phyloP scores from a whole-genome alignment of 1,140 invertebrate genomes.

The Whitmania pigra region DNA sequence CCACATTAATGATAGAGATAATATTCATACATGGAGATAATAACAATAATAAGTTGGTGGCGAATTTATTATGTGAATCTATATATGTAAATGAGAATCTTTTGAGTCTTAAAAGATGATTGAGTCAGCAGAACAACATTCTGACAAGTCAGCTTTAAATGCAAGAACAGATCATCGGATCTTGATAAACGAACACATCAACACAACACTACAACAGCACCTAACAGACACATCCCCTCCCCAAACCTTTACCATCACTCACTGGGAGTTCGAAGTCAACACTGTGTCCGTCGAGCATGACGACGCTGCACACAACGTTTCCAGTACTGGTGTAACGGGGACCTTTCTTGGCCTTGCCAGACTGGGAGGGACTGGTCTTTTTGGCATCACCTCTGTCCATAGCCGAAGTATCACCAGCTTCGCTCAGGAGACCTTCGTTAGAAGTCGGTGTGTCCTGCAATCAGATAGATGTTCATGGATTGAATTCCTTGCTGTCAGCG shows the following conservation, averaged over 20 bases:
- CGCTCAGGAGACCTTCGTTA: neutral
- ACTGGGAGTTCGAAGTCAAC: conserved; percentile 5
- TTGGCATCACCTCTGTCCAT: no score
- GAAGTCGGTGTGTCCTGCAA: conserved; percentile 3
- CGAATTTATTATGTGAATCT: no score
- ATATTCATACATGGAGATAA: no score
- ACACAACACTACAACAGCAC: neutral
- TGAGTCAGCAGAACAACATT: neutral
- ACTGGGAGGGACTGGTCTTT: neutral
- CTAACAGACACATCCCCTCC: neutral
- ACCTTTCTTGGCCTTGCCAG: neutral
- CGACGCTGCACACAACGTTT: neutral
- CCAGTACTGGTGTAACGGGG: neutral
- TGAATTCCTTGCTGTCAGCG: no score
- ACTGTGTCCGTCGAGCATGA: conserved; percentile 1
- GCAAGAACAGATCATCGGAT: neutral
- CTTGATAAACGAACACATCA: neutral
- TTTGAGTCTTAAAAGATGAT: neutral
- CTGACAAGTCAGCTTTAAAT: neutral
- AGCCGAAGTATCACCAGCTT: neutral
- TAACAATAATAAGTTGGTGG: no score
- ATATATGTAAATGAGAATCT: no score
- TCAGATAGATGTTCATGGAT: no score
- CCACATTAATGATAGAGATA: no score
- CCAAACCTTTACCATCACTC: neutral